Conservation (phyloP, 2,888 invertebrate genomes). For the Agapostemon virescens region DNA sequence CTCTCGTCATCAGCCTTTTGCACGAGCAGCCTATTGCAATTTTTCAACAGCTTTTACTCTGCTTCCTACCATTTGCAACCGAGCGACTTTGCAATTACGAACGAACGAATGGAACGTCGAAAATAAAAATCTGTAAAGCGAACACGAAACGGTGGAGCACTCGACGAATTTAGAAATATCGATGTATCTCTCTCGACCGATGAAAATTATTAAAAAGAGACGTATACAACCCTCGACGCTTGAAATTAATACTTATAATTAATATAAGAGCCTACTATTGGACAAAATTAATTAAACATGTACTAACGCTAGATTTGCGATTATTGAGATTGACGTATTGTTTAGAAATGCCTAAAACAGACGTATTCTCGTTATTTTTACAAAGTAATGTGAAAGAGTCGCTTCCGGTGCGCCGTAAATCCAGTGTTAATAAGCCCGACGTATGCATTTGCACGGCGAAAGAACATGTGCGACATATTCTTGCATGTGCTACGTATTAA, state of each 20-base stretch:
- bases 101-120: not conserved
- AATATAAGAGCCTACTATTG: no score
- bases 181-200: not conserved
- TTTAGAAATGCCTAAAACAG: not conserved
- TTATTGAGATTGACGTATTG: no score
- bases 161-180: not conserved
- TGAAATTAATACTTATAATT: not conserved
- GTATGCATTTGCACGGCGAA: not conserved
- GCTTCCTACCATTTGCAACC: not conserved
- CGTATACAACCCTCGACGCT: not conserved
- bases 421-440: not conserved
- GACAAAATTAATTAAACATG: no score
- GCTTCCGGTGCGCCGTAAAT: no score
- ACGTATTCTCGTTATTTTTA: no score
- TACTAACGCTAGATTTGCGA: no score
- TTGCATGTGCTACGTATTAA: no score
- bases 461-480: not conserved
- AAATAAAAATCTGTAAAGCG: not conserved
- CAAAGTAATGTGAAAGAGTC: no score
- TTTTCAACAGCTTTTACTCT: not conserved
- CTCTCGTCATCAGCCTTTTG: slow-evolving; percentile 1
- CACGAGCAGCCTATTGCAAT: slow-evolving; percentile 5
- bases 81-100: not conserved
- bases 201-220: not conserved
- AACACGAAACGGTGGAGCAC: not conserved